These are phyloP conservation scores for Nephrotoma flavescens DNA, from an alignment of 2,888 invertebrate species.

Conservation along the genomic window DNA sequence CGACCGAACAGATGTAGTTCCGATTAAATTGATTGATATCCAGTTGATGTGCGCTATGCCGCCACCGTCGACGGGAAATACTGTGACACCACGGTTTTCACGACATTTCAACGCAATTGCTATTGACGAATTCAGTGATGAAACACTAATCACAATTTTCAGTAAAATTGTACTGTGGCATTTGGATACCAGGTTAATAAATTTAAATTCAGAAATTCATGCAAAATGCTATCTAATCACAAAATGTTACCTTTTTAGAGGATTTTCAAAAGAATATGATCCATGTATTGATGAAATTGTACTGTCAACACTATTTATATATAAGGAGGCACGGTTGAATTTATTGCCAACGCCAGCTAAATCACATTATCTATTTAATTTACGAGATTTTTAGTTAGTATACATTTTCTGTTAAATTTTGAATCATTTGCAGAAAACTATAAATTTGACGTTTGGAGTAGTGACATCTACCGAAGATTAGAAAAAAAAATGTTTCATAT, in stretches of 20 bases:
- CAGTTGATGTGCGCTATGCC: constrained; percentile 81
- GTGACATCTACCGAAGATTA: neutral
- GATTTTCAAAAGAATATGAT: constrained; percentile 89
- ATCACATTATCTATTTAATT: constrained; percentile 88
- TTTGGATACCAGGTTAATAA: constrained; percentile 65
- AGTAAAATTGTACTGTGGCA: constrained; percentile 89
- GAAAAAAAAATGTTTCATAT: neutral
- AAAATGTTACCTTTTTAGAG: constrained; percentile 52
- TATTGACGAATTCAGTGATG: constrained; percentile 81
- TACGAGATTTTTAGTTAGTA: constrained; percentile 61
- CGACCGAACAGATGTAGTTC: constrained; percentile 64
- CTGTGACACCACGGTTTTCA: constrained; percentile 70
- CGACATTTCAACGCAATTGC: constrained; percentile 74
- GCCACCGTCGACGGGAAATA: constrained; percentile 64
- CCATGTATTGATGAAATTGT: constrained; percentile 84
- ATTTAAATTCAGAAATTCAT: neutral
- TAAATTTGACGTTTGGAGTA: neutral
- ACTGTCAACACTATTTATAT: constrained; percentile 69
- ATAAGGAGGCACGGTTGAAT: constrained; percentile 65
- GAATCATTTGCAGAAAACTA: neutral
- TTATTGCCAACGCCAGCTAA: constrained; percentile 88
- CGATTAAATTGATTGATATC: constrained; percentile 70
- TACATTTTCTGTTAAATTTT: neutral
- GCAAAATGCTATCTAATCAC: too few relatives aligned
- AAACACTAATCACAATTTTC: constrained; percentile 70